Evolutionary conservation across 2,888 invertebrate species (phyloP).

Genomic region (Phyllotreta cruciferae): DNA sequence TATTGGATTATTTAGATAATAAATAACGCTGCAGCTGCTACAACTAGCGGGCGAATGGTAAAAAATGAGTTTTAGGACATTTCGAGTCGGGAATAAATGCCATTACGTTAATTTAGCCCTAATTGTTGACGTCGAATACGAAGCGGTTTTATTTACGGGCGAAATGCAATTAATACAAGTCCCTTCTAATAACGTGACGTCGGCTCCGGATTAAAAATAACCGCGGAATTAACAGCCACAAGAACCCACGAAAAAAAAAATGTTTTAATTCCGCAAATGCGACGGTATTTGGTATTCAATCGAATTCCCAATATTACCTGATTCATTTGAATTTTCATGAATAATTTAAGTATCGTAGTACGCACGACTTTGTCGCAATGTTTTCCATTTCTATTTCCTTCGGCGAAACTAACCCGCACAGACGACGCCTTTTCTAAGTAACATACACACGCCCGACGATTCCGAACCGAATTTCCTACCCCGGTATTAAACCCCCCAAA

Average conservation of each 20-base stretch:
- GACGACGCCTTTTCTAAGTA: too few relatives aligned
- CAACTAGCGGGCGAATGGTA: constrained; percentile 25
- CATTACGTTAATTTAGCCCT: constrained; percentile 23
- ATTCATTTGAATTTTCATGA: constrained; percentile 20
- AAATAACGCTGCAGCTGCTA: constrained; percentile 26
- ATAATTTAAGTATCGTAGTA: constrained; percentile 19
- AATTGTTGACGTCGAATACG: constrained; percentile 18
- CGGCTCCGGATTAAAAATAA: neutral
- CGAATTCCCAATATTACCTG: constrained; percentile 18
- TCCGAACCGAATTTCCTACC: too few relatives aligned
- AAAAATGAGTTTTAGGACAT: constrained; percentile 28
- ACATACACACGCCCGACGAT: too few relatives aligned
- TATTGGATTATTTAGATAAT: constrained; percentile 29
- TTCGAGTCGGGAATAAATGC: constrained; percentile 23
- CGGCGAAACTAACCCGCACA: too few relatives aligned
- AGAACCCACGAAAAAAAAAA: too few relatives aligned
- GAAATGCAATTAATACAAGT: constrained; percentile 1
- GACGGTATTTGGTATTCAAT: constrained; percentile 14
- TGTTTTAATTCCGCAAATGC: constrained; percentile 13
- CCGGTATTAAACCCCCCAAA: too few relatives aligned
- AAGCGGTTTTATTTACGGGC: constrained; percentile 9
- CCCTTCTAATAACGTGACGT: too few relatives aligned
- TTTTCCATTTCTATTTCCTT: constrained; percentile 16
- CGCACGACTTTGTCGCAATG: constrained; percentile 20
- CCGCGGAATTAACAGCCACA: too few relatives aligned